Conservation (phyloP, 2,888 invertebrate genomes). For the Synergus itoensis region DNA sequence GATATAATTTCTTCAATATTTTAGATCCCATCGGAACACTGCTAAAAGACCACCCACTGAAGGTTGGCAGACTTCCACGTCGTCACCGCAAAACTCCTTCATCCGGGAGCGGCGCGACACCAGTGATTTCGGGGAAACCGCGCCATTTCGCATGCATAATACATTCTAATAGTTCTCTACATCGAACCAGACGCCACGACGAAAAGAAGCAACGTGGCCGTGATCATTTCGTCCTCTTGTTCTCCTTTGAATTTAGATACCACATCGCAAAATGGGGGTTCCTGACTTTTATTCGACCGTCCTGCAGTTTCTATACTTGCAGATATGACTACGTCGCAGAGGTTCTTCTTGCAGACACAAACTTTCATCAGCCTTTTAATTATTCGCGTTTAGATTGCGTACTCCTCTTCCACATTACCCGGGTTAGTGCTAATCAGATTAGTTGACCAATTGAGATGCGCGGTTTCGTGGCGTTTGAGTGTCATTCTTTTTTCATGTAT, state of each 20-base stretch:
- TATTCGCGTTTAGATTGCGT: neutral
- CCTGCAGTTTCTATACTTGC: conserved; percentile 46
- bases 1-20: conserved; percentile 72
- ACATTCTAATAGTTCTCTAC: conserved; percentile 73
- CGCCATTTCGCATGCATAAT: conserved; percentile 77
- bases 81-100: conserved; percentile 76
- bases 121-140: conserved; percentile 74
- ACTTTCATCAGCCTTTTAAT: neutral
- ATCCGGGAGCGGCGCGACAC: conserved; percentile 72
- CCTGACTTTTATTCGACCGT: conserved; percentile 55
- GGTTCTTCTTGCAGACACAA: conserved; percentile 29
- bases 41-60: conserved; percentile 72
- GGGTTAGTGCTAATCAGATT: no score
- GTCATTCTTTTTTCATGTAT: no score
- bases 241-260: conserved; percentile 56
- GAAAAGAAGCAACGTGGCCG: conserved; percentile 68
- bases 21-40: conserved; percentile 66
- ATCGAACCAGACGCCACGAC: conserved; percentile 64
- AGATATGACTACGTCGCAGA: conserved; percentile 46
- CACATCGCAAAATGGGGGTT: conserved; percentile 52
- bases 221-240: conserved; percentile 67
- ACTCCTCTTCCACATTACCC: neutral
- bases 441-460: no score
- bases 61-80: conserved; percentile 77
- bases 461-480: no score